phyloP scores from a whole-genome alignment of 2,113 vertebrate species.

The Onychostruthus taczanowskii region DNA sequence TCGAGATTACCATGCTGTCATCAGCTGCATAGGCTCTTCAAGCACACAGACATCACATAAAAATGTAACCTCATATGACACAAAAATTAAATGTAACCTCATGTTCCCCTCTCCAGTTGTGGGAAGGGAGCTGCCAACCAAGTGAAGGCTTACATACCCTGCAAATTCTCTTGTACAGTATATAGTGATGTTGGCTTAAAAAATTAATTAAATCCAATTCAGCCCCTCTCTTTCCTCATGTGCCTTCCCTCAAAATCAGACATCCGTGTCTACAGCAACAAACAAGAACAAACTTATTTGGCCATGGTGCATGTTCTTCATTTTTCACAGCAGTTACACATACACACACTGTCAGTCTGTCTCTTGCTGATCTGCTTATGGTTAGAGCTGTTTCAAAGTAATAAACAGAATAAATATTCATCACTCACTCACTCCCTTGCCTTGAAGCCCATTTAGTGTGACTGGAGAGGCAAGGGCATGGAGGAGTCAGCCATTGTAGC shows the following conservation, averaged over 20 bases:
- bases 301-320: neutral
- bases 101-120: neutral
- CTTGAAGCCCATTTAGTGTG: neutral
- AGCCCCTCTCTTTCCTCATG: neutral
- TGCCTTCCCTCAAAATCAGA: neutral
- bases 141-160: no score
- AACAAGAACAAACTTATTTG: neutral
- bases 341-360: neutral
- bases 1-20: neutral
- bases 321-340: neutral
- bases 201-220: neutral
- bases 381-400: neutral
- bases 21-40: neutral
- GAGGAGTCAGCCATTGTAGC: neutral
- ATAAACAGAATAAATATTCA: slow-evolving; percentile 3
- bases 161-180: neutral
- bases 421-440: neutral
- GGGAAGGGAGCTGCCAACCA: neutral
- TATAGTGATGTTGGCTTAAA: neutral
- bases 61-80: neutral
- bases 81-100: neutral
- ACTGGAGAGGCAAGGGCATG: neutral
- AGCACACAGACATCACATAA: neutral
- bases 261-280: neutral
- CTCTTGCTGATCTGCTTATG: neutral